phyloP scores from a whole-genome alignment of 2,888 invertebrate genomes.

The Agrypnus murinus region DNA sequence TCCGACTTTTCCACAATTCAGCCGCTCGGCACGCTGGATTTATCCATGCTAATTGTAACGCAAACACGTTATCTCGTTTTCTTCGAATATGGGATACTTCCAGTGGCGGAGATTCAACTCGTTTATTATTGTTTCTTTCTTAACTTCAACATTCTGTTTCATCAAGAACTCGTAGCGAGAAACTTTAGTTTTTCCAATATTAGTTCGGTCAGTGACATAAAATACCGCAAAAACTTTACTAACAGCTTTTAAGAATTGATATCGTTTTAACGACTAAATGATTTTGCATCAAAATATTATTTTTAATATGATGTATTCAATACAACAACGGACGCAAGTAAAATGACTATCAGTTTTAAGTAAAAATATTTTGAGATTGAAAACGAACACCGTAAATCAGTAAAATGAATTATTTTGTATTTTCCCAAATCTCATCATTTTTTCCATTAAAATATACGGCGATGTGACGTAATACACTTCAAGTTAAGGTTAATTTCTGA shows the following conservation, averaged over 20 bases:
- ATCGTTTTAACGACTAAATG: too few relatives aligned
- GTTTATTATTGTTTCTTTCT: constrained; percentile 9
- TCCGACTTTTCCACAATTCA: constrained; percentile 61
- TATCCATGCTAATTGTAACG: constrained; percentile 60
- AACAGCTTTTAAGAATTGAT: not conserved
- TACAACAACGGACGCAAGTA: too few relatives aligned
- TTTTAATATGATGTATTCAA: too few relatives aligned
- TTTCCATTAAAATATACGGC: constrained; percentile 1
- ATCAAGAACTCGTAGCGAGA: not conserved
- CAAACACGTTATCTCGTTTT: constrained; percentile 54
- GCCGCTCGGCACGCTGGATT: constrained; percentile 54
- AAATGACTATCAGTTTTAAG: not conserved
- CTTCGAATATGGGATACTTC: constrained; percentile 29
- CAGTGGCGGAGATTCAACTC: constrained; percentile 8
- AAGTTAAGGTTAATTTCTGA: not conserved
- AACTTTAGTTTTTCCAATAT: not conserved
- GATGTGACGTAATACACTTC: constrained; percentile 3
- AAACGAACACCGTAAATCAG: not conserved
- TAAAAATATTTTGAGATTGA: constrained; percentile 4
- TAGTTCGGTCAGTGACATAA: not conserved
- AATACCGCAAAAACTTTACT: not conserved
- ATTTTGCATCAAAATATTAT: too few relatives aligned
- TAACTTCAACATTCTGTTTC: not conserved
- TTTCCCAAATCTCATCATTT: constrained; percentile 7
- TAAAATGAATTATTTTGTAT: constrained; percentile 10